Base-by-base conservation (phyloP, 2,797 vertebrate species). In the Fratercula arctica region DNA sequence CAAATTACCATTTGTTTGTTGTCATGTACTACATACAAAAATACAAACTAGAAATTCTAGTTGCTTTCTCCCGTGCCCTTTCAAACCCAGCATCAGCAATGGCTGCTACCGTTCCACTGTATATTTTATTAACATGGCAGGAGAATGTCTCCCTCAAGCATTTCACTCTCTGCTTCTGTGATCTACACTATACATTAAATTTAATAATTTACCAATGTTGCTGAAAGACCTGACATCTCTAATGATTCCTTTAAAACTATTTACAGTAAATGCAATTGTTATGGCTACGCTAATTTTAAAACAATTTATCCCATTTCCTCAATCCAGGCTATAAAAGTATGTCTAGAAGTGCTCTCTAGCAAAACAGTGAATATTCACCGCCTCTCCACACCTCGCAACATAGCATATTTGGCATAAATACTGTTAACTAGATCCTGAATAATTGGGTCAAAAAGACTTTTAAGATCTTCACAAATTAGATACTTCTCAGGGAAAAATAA, bases 121-220 rank as follows among this genome's bases (percentile, higher is more conserved):
- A 18, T 35, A 78, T 67, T 90, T 95, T 85, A 92, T 61, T 48
- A 79, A 79, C 29, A 12, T 11, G 43, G 39, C 28, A 64, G 50
- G 31, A 45, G 31, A 75, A 87, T 13, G 18, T 46, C 46, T 97
- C 77, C 72, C 59, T 94, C 60, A 75, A 69, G 61, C 43, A 95
- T 77, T 95, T 95, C 50, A 67, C 7, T 45, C 46, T 87, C 86
- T 89, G 48, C 48, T 93, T 95, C 16, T 41, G 21, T 79, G 61
- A 81, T 85, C 39, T 83, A 87, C 6, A 45, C n/a, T 54, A 85
- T 10, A 93, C 7, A 54, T 53, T 68, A 64, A n/a, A 93, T 76
- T 84, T 92, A 94, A 85, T 94, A 88, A 93, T 87, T 96, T 83
- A 95, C 45, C 64, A 78, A 14, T 59, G 37, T 13, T 93, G 80